Base-by-base conservation (phyloP, 2,797 vertebrate species). In the Pagetopsis macropterus region DNA sequence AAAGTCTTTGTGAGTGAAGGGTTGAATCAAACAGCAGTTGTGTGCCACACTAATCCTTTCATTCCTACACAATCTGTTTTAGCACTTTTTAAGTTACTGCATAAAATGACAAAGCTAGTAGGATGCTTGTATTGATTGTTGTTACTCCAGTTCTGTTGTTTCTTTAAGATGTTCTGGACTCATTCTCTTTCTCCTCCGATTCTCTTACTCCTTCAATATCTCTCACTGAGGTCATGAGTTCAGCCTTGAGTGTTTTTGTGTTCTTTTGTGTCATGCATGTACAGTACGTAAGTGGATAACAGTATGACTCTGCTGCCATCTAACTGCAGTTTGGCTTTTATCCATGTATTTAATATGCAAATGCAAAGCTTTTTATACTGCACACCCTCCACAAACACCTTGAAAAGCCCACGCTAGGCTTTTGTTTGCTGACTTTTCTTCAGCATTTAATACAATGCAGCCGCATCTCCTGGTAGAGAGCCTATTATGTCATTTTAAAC, bases 61-160 rank as follows among this genome's bases (percentile, higher is more conserved):
- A 78, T 84, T 86, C 81, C 60, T 68, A 66, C 68, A 76, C 68
- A 76, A 63, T 67, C 64, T 65, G 72, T 83, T 81, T 61, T 88
- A 85, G 85, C 88, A 83, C 77, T 82, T 89, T 85, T 76, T 57
- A 69, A 72, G 70, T 79, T 71, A 46, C 69, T 43, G 69, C 44
- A 75, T 67, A 87, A 79, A 75, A 77, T 81, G 73, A 87, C 81
- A 78, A 84, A 86, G 70, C 67, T 44, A 58, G 59, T 52, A 48
- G 66, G 79, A 82, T 82, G 60, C 73, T 68, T 74, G 59, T 57
- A 90, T 87, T 76, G 87, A 91, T 84, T 70, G 72, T 80, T 75
- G 82, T 81, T 69, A 55, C 67, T 69, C 43, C 41, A 17, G 58
- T 46, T 78, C 59, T 70, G 69, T 65, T 81, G 56, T 82, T 65